phyloP scores from a whole-genome alignment of 2,888 invertebrate genomes.

The Neoitamus cyanurus region DNA sequence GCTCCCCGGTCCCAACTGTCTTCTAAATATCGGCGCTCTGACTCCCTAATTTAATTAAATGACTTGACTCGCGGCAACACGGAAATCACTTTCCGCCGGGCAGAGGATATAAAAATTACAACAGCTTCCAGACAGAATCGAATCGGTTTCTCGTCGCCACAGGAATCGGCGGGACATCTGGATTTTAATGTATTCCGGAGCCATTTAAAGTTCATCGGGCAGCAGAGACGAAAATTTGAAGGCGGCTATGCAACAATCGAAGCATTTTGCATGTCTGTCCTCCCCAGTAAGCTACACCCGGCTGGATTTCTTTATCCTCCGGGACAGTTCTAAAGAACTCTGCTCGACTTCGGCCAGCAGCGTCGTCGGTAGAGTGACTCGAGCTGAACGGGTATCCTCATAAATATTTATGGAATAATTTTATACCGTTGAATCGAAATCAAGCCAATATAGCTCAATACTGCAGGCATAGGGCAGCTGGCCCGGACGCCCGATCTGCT shows the following conservation, averaged over 20 bases:
- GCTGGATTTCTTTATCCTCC: slow-evolving; percentile 10
- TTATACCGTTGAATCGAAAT: slow-evolving; percentile 45
- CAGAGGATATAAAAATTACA: background rate
- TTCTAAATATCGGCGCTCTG: background rate
- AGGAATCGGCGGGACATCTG: background rate
- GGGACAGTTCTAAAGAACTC: slow-evolving; percentile 11
- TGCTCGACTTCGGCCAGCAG: background rate
- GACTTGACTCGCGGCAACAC: background rate
- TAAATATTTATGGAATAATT: slow-evolving; percentile 49
- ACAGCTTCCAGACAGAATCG: background rate
- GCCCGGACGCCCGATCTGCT: background rate
- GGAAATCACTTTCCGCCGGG: background rate
- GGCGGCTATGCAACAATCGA: slow-evolving; percentile 19
- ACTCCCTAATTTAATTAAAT: background rate
- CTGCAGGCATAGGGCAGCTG: slow-evolving; percentile 16
- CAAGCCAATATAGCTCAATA: slow-evolving; percentile 45
- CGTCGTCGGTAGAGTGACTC: background rate
- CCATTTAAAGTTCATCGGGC: background rate
- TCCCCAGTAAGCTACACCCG: background rate
- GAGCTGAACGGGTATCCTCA: slow-evolving; percentile 42
- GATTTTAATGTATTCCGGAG: background rate
- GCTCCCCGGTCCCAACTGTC: background rate
- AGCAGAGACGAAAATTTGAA: slow-evolving; percentile 5
- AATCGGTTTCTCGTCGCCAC: background rate
- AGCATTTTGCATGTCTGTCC: background rate